Evolutionary conservation across 2,888 invertebrate species (phyloP).

Genomic region (Patella pellucida): DNA sequence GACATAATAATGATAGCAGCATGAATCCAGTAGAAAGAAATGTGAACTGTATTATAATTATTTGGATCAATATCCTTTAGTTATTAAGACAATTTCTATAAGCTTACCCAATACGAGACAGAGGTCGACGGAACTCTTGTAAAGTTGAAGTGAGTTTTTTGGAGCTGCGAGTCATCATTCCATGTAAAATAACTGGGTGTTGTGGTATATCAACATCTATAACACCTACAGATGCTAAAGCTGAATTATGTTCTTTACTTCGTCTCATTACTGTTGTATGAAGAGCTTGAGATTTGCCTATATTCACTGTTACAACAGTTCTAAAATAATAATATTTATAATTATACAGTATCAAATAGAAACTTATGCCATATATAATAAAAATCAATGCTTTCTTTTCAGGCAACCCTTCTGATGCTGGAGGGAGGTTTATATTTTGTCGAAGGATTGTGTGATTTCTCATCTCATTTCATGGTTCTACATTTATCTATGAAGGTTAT

Average conservation of each 20-base stretch:
- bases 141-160: slow-evolving; percentile 92
- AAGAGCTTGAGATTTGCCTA: slow-evolving; percentile 91
- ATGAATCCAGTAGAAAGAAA: neutral
- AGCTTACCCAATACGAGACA: slow-evolving; percentile 53
- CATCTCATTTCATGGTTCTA: neutral
- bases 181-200: slow-evolving; percentile 97
- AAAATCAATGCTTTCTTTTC: too few species aligned
- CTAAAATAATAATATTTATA: slow-evolving; percentile 70
- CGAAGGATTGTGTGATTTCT: neutral
- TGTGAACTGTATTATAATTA: too few species aligned
- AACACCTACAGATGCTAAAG: slow-evolving; percentile 87
- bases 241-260: slow-evolving; percentile 82
- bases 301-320: slow-evolving; percentile 92
- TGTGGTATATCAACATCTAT: slow-evolving; percentile 96
- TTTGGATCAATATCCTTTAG: neutral
- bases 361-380: too few species aligned
- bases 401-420: too few species aligned
- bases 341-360: too few species aligned
- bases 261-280: slow-evolving; percentile 86
- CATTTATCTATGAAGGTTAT: too few species aligned
- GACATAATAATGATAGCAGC: neutral
- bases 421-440: neutral
- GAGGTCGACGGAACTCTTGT: slow-evolving; percentile 76
- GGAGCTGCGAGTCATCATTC: slow-evolving; percentile 93
- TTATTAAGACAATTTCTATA: neutral